These are phyloP conservation scores for Papilio aristodemus DNA, from an alignment of 1,140 invertebrate species.

Conservation along the genomic window DNA sequence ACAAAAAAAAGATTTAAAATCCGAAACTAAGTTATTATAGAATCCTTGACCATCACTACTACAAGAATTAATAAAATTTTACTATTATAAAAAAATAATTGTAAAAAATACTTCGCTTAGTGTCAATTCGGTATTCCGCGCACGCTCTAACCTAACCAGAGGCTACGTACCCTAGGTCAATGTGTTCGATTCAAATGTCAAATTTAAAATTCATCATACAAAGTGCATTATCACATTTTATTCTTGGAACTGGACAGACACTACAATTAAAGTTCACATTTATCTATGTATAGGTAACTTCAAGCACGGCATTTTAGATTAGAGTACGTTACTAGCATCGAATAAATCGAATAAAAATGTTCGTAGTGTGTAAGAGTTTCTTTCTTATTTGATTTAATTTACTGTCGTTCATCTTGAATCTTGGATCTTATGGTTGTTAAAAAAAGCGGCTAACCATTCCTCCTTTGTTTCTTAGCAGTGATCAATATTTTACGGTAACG, in stretches of 20 bases:
- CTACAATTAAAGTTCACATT: background rate
- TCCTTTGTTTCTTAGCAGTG: no score
- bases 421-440: no score
- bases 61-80: no score
- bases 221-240: conserved; percentile 24
- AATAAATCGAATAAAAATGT: no score
- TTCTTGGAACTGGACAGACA: conserved; percentile 4
- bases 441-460: no score
- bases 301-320: background rate
- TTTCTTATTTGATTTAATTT: no score
- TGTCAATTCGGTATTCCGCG: background rate
- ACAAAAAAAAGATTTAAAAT: background rate
- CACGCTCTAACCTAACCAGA: conserved; percentile 27
- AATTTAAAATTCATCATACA: conserved; percentile 29
- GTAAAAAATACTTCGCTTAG: background rate
- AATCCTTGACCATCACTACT: background rate
- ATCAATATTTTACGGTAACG: no score
- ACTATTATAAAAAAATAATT: no score
- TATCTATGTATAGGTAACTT: background rate
- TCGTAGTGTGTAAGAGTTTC: no score
- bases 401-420: no score
- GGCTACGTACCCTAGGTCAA: conserved; percentile 29
- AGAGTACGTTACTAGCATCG: background rate
- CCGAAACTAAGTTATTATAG: background rate
- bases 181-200: conserved; percentile 20